A percentile compares a stretch with the other conserved stretches of the same genome.
Evolutionary conservation across 2,113 vertebrate genomes (phyloP).

Genomic region (Monopterus albus): DNA sequence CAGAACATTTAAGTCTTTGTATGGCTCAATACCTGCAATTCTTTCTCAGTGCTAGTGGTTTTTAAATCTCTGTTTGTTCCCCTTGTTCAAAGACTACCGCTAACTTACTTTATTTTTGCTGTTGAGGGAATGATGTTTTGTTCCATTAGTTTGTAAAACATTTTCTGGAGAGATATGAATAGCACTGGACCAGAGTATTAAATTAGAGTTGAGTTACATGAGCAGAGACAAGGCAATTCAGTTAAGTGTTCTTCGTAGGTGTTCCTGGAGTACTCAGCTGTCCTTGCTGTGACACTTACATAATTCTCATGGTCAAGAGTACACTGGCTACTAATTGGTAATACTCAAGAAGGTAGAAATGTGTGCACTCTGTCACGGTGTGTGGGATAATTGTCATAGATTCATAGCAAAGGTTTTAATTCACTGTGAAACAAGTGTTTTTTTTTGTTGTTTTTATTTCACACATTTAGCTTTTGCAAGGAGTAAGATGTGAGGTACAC

Average conservation of each 20-base stretch:
- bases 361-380: slow-evolving; percentile 19
- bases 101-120: not conserved
- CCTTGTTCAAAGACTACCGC: not conserved
- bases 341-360: slow-evolving; percentile 55
- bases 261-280: slow-evolving; percentile 47
- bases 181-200: slow-evolving; percentile 10
- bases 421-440: slow-evolving; percentile 10
- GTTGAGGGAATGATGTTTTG: slow-evolving; percentile 6
- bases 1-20: slow-evolving; percentile 41
- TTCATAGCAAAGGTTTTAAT: too few species aligned
- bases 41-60: slow-evolving; percentile 34
- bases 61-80: not conserved
- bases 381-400: too few species aligned
- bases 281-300: slow-evolving; percentile 30
- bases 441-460: not conserved
- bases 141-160: slow-evolving; percentile 7
- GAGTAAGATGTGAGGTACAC: slow-evolving; percentile 1
- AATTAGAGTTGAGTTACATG: slow-evolving; percentile 59
- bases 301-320: slow-evolving; percentile 44
- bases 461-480: slow-evolving; percentile 13
- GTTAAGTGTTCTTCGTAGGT: slow-evolving; percentile 73
- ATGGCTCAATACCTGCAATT: slow-evolving; percentile 32
- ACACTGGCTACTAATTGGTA: slow-evolving; percentile 54
- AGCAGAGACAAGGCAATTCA: slow-evolving; percentile 56
- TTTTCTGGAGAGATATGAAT: slow-evolving; percentile 42